A percentile compares a stretch with the other conserved stretches of the same genome.
Conservation (phyloP, 92 coral and sea anemone genomes). For the Palythoa grandiflora region DNA sequence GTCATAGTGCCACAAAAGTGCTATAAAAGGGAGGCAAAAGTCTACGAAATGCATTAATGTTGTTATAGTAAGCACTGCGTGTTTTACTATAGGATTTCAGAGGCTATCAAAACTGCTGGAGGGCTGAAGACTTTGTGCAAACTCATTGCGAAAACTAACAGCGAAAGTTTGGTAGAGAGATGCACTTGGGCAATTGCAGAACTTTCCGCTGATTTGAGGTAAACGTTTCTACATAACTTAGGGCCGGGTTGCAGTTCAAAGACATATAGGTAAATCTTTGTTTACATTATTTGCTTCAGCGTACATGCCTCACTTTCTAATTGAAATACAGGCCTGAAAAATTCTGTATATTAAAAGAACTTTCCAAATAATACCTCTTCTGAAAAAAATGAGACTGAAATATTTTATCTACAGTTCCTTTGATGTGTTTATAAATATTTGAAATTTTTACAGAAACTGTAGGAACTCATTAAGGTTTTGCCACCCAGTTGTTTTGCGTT, state of each 20-base stretch:
- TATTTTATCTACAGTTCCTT: no score
- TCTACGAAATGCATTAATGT: background rate
- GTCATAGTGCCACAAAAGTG: no score
- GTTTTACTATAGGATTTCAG: slow-evolving; percentile 72
- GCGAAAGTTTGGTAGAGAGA: slow-evolving; percentile 82
- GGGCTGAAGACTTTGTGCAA: slow-evolving; percentile 79
- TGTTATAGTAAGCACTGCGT: background rate
- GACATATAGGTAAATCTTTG: background rate
- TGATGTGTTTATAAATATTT: no score
- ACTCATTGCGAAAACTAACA: slow-evolving; percentile 64
- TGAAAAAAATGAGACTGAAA: no score
- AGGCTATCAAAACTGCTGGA: slow-evolving; percentile 77
- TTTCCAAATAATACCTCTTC: no score
- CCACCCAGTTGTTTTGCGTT: no score
- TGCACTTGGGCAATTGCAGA: slow-evolving; percentile 83
- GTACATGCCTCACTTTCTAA: no score
- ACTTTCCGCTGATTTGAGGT: slow-evolving; percentile 82
- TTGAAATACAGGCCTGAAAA: no score
- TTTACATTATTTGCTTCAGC: no score
- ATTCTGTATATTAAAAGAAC: no score
- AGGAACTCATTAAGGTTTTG: no score
- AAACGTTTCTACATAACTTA: background rate
- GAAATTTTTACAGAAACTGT: no score
- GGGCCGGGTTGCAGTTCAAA: background rate
- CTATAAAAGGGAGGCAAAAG: background rate